phyloP scores from a whole-genome alignment of 2,113 vertebrate genomes.

The Planiliza haematocheilus region DNA sequence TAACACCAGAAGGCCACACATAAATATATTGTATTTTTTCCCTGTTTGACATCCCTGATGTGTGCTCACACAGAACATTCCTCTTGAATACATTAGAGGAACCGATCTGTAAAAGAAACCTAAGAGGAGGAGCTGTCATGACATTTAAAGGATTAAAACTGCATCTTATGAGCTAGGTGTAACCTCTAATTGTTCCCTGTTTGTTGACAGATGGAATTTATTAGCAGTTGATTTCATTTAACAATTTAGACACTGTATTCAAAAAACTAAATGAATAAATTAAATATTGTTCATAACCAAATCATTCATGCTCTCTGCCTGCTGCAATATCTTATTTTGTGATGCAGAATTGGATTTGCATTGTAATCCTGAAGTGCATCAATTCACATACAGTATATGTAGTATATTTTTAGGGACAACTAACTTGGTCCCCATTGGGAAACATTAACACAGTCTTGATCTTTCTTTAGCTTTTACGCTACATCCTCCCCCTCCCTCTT shows the following conservation, averaged over 20 bases:
- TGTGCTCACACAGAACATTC: slow-evolving; percentile 17
- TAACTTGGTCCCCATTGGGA: background rate
- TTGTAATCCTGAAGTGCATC: too few relatives aligned
- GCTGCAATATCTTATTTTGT: too few relatives aligned
- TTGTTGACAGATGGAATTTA: background rate
- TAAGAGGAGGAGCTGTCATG: background rate
- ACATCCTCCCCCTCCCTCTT: slow-evolving; percentile 32
- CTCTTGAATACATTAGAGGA: slow-evolving; percentile 11
- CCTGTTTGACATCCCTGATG: slow-evolving; percentile 16
- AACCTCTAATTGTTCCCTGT: too few relatives aligned
- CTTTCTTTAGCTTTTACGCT: slow-evolving; percentile 15
- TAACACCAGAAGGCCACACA: slow-evolving; percentile 10
- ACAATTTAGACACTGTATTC: too few relatives aligned
- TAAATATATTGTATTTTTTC: background rate
- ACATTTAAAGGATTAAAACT: slow-evolving; percentile 24
- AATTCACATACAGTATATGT: too few relatives aligned
- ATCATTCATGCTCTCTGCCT: too few relatives aligned
- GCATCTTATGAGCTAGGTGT: background rate
- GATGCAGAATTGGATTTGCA: too few relatives aligned
- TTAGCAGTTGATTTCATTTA: background rate
- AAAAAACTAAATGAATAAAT: too few relatives aligned
- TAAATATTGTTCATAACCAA: too few relatives aligned
- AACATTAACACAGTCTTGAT: slow-evolving; percentile 19
- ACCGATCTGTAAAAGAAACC: background rate
- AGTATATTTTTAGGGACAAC: background rate